These are phyloP conservation scores for Trichonephila inaurata DNA, from an alignment of 1,140 invertebrate genomes.

Conservation along the genomic window DNA sequence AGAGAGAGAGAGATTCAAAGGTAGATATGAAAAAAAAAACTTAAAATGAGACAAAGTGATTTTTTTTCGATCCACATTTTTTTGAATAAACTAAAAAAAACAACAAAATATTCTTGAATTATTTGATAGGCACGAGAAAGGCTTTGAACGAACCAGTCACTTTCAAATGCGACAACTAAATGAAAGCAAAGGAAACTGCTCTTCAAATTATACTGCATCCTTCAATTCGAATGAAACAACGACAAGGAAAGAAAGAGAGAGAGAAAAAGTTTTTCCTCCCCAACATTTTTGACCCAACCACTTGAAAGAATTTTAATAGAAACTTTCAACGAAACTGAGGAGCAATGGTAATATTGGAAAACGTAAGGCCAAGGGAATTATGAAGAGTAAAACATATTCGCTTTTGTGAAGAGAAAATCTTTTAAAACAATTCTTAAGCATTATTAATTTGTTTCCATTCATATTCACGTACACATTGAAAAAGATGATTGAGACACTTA, in stretches of 20 bases:
- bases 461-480: not conserved
- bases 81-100: too few species aligned
- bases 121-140: not conserved
- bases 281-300: not conserved
- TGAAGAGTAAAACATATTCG: not conserved
- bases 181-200: not conserved
- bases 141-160: constrained; percentile 3
- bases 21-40: not conserved
- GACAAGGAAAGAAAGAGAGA: not conserved
- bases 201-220: not conserved
- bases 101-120: too few species aligned
- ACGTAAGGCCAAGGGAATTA: not conserved
- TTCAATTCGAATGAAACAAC: not conserved
- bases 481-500: not conserved
- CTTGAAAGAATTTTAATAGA: not conserved
- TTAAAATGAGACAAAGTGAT: too few species aligned
- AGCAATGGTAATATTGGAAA: not conserved
- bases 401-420: not conserved
- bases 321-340: not conserved
- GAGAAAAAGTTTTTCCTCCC: not conserved
- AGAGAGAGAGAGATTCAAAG: too few species aligned
- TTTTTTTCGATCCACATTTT: too few species aligned
- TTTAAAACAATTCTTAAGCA: not conserved
- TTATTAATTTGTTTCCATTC: constrained; percentile 1
- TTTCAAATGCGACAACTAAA: not conserved